phyloP scores from a whole-genome alignment of 2,888 invertebrate species.

The Cephus runcator region DNA sequence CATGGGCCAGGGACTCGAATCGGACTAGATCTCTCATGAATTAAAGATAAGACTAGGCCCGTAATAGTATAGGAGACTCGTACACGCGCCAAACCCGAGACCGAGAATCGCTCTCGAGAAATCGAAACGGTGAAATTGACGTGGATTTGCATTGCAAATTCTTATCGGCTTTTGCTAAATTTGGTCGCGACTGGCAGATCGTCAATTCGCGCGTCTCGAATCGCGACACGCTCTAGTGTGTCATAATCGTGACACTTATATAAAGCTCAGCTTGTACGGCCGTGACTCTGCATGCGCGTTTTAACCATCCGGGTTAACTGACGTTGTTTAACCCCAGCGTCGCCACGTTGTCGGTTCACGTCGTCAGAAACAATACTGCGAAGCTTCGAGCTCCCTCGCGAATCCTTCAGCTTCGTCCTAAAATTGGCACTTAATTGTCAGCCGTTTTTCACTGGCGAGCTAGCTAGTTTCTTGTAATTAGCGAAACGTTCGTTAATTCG shows the following conservation, averaged over 20 bases:
- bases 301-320: neutral
- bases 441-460: neutral
- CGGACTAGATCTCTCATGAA: neutral
- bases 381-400: neutral
- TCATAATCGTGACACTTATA: slow-evolving; percentile 66
- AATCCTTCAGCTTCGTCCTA: neutral
- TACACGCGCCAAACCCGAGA: neutral
- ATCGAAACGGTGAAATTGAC: slow-evolving; percentile 16
- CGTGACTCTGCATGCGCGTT: neutral
- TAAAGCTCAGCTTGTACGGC: neutral
- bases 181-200: neutral
- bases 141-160: slow-evolving; percentile 15
- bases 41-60: neutral
- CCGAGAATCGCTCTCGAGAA: slow-evolving; percentile 9
- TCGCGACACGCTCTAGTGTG: slow-evolving; percentile 58
- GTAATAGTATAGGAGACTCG: neutral
- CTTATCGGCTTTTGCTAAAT: neutral
- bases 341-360: neutral
- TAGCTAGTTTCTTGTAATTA: neutral
- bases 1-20: neutral
- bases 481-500: neutral
- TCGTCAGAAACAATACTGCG: neutral
- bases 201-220: slow-evolving; percentile 40
- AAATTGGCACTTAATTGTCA: neutral
- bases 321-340: neutral